A percentile compares a stretch with the other conserved stretches of the same genome.
These are phyloP conservation scores for Hydractinia echinata DNA, from an alignment of 30 jellyfish, hydroid and myxozoan genomes.

Conservation along the genomic window DNA sequence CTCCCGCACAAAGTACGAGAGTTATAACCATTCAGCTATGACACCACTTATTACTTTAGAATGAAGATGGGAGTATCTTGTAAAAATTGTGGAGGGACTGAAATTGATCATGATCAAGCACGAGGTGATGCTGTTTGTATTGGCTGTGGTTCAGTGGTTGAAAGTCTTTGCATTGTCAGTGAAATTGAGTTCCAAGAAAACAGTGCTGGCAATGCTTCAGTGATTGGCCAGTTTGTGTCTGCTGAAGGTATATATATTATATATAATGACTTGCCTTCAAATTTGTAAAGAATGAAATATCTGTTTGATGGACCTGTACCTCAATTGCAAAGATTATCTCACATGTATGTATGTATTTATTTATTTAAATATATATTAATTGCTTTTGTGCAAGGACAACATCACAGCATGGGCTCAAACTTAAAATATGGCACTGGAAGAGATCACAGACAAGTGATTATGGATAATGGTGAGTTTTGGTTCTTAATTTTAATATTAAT, in stretches of 20 bases:
- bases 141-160: slow-evolving; percentile 95
- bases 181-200: slow-evolving; percentile 92
- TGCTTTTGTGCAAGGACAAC: not conserved
- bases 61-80: slow-evolving; percentile 39
- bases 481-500: no score
- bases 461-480: slow-evolving; percentile 54
- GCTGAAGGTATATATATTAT: slow-evolving; percentile 66
- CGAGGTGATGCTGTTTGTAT: slow-evolving; percentile 95
- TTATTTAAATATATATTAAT: no score
- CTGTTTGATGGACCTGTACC: no score
- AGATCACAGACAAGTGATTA: slow-evolving; percentile 67
- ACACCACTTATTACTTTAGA: not conserved
- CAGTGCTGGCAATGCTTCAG: slow-evolving; percentile 91
- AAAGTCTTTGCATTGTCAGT: slow-evolving; percentile 71
- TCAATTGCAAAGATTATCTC: no score
- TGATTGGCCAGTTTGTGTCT: slow-evolving; percentile 93
- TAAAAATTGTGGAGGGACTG: slow-evolving; percentile 90
- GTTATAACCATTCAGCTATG: no score
- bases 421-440: slow-evolving; percentile 68
- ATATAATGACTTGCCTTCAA: no score
- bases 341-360: no score
- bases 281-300: no score
- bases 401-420: slow-evolving; percentile 49
- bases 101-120: slow-evolving; percentile 86
- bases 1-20: no score